Base-by-base conservation (phyloP, 2,888 invertebrate genomes). In the Dicyrtoma fusca region DNA sequence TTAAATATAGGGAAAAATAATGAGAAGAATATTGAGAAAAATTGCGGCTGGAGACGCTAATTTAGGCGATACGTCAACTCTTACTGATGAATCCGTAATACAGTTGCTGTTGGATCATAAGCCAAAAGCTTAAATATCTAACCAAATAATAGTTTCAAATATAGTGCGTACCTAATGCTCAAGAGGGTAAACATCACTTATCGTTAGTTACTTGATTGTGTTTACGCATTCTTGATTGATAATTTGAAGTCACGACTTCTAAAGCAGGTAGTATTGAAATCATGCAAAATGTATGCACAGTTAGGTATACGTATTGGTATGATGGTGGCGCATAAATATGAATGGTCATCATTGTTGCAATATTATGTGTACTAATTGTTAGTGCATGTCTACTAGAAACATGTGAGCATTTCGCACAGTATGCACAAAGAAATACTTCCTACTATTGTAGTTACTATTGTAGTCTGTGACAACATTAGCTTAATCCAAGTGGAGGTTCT, bases 1-100 rank as follows among this genome's bases (percentile, higher is more conserved):
- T n/a, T n/a, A n/a, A n/a, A n/a, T n/a, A n/a, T n/a, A n/a, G n/a
- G 99, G 99, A 1, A 99, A 99, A 86, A 97, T 99, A 75, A 97
- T 99, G 94, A 88, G 99, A 74, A 88, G 99, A 77, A 92, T 99
- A 73, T 86, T 99, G 75, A 88, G 97, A 76, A 96, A 97, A 85
- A 90, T 99, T 14, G 97, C 98, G 0, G 85, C 91, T 1, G 93
- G 94, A 49, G 96, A 97, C 82, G 86, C 85, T 61, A 90, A 96
- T 79, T 89, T 98, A 51, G 99, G 99, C 3, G 98, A 99, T 84
- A 90, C 89, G 1, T 93, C 96, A 59, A 97, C 98, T 0, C 85
- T 99, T 79, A 96, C 97, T 34, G 98, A 99, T 82, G 92, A 93
- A 80, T 85, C 87, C n/a, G 91, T 97, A 74, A 90, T 97, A 23